Base-by-base conservation (phyloP, 2,888 invertebrate species). In the Malachius bipustulatus region DNA sequence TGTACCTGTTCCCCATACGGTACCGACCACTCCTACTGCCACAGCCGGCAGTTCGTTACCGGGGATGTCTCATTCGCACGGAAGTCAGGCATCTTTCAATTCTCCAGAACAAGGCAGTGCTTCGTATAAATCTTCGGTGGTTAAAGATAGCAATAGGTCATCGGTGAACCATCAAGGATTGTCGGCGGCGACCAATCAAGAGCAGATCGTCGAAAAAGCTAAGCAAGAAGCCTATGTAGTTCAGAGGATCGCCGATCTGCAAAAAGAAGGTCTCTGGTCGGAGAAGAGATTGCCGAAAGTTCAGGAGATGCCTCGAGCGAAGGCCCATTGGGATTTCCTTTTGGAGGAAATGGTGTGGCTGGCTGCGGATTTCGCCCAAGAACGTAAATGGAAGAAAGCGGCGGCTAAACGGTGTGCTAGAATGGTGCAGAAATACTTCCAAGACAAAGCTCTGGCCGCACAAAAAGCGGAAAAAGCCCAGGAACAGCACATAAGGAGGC, bases 321-420 rank as follows among this genome's bases (percentile, higher is more conserved):
- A 96, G 67, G 82, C 89, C 15, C 97, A 98, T 63, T 97, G 97
- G 96, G 98, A 98, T 64, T 97, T 93, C 64, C 67, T 98, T 44
- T 67, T 99, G 27, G 97, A 98, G 64, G 98, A 98, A 67, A 94
- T 96, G 91, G 83, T 84, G 26, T 98, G 98, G 98, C 70, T 99
- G 47, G 89, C 94, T 24, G 85, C 90, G 26, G 97, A 98, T 66
- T 98, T 98, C 65, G 87, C 87, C 15, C 89, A 93, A 61, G 98
- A 99, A 64, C 74, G 96, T 43, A 94, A 93, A 61, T 94, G 93
- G 91, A 98, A 98, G 58, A 90, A 90, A 61, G 83, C 87, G 39
- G 88, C 90, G 3, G 91, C 94, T 1, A 87, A 87, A 58, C 93
- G 88, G 69, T 89, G 89, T 59, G 85, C 89, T 13, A 73, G 82